Percentiles rank a stretch among this genome's conserved stretches.
These are phyloP conservation scores for Cheumatopsyche charites DNA, from an alignment of 1,140 invertebrate species.

Conservation along the genomic window DNA sequence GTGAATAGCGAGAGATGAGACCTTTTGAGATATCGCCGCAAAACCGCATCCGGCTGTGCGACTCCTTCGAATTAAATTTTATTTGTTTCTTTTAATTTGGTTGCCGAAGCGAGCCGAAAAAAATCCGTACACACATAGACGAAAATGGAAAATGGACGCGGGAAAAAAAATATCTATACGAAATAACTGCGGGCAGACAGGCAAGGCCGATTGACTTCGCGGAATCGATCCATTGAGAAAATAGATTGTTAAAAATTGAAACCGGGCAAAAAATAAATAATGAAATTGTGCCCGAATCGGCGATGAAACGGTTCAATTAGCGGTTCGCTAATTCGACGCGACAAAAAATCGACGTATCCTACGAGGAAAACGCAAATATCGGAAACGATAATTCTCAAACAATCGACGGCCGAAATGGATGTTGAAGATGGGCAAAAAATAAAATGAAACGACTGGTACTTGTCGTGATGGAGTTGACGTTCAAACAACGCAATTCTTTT, in stretches of 20 bases:
- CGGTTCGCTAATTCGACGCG: slow-evolving; percentile 6
- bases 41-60: slow-evolving; percentile 32
- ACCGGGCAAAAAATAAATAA: neutral
- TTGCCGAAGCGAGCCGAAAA: neutral
- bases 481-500: neutral
- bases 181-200: slow-evolving; percentile 19
- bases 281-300: neutral
- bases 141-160: too few relatives aligned
- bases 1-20: neutral
- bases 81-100: slow-evolving; percentile 37
- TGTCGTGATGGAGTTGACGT: slow-evolving; percentile 15
- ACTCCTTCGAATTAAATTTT: slow-evolving; percentile 35
- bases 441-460: neutral
- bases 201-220: slow-evolving; percentile 27
- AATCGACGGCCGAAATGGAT: neutral
- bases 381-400: neutral
- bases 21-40: slow-evolving; percentile 29
- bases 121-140: neutral
- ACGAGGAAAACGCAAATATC: neutral
- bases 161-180: neutral
- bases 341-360: slow-evolving; percentile 7
- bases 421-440: neutral
- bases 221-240: slow-evolving; percentile 28
- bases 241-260: slow-evolving; percentile 18
- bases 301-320: slow-evolving; percentile 9